A percentile compares a stretch with the other conserved stretches of the same genome.
phyloP scores from a whole-genome alignment of 2,113 vertebrate species.

The Prietella phreatophila region DNA sequence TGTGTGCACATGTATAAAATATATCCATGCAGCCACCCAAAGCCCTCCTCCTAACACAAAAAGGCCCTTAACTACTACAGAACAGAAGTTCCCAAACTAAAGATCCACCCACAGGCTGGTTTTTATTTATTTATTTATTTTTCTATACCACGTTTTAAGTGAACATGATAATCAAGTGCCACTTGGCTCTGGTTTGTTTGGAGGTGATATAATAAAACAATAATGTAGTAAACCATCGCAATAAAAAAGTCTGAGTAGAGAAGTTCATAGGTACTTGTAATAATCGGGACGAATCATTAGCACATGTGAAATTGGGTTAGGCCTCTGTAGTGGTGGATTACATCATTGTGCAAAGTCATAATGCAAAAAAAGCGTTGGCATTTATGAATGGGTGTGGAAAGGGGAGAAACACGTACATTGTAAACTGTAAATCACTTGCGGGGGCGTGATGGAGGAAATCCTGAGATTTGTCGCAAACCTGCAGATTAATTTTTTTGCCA shows the following conservation, averaged over 20 bases:
- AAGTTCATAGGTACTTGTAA: background rate
- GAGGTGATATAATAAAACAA: background rate
- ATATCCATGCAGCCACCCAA: slow-evolving; percentile 58
- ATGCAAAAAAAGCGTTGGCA: slow-evolving; percentile 11
- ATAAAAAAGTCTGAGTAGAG: background rate
- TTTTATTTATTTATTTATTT: too few relatives aligned
- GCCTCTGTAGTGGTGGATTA: background rate
- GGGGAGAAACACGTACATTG: slow-evolving; percentile 35
- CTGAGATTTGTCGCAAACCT: slow-evolving; percentile 41
- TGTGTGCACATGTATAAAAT: slow-evolving; percentile 51
- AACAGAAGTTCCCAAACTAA: background rate
- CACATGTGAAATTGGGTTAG: background rate
- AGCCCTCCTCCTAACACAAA: slow-evolving; percentile 10
- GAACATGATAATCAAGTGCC: background rate
- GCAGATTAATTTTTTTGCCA: background rate
- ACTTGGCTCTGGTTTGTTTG: background rate
- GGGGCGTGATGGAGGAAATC: slow-evolving; percentile 46
- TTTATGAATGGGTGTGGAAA: slow-evolving; percentile 29
- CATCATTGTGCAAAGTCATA: slow-evolving; percentile 50
- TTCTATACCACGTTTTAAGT: background rate
- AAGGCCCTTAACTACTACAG: background rate
- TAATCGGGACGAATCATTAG: slow-evolving; percentile 15
- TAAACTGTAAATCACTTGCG: slow-evolving; percentile 40
- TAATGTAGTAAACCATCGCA: background rate
- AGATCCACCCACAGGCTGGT: background rate